Base-by-base conservation (phyloP, 2,113 vertebrate species). In the Tychaedon coryphoeus region DNA sequence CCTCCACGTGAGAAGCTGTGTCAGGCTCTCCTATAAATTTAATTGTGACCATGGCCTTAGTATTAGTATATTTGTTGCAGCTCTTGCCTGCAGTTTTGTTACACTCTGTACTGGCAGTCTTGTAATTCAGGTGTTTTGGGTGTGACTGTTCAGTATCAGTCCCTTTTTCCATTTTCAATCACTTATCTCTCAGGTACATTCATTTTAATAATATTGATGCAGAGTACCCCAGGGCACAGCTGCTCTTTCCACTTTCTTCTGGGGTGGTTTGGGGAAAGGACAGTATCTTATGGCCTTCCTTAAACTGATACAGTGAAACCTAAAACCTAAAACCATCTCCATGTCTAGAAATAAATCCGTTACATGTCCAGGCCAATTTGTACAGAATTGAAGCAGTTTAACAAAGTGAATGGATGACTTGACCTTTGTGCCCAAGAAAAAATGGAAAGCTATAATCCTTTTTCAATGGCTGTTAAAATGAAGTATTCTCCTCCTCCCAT, bases 341-440 rank as follows among this genome's bases (percentile, higher is more conserved):
- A 15, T 66, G 42, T 69, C 83, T 91, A 72, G 88, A 78, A 92
- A 77, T 85, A 73, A 94, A 91, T 90, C 45, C 91, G 48, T 74
- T 80, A 20, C 16, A 40, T 3, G 20, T 72, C 76, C 84, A 51
- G 73, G 75, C 43, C 54, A 69, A 82, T 87, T 81, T 84, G 33
- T 86, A 75, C 50, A 70, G 92, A 96, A 93, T 69, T 89, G 66
- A 88, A 95, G 57, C 57, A 33, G 12, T 96, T 93, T 93, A 93
- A 84, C 42, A 40, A 56, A 89, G 50, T 36, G 33, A 42, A 23
- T 56, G 43, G 62, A 82, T 92, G 61, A 66, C 48, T 88, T 93
- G 79, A 94, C 90, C 82, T 90, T 90, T 83, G 74, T 88, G 45
- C 61, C 36, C 61, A 75, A 42, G 62, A 65, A 61, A 65, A 92